These are phyloP conservation scores for Oryzias curvinotus DNA, from an alignment of 2,113 vertebrate genomes.

Conservation along the genomic window DNA sequence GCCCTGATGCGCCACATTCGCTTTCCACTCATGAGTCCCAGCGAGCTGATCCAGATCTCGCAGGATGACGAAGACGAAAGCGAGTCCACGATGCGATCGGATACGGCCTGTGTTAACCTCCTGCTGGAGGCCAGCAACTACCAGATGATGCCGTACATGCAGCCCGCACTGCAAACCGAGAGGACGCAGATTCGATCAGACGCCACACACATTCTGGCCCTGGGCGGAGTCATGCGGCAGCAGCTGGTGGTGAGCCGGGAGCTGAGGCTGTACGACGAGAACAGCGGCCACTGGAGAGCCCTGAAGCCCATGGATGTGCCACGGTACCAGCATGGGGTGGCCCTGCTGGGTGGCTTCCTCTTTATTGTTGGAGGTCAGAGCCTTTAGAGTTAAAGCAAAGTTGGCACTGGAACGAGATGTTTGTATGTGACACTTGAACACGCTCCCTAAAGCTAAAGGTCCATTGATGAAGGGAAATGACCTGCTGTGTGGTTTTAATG, in stretches of 20 bases:
- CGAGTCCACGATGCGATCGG: conserved; percentile 71
- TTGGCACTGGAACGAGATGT: too few species aligned
- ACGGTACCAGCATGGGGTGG: conserved; percentile 82
- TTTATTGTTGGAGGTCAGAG: conserved; percentile 81
- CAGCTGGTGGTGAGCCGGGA: conserved; percentile 83
- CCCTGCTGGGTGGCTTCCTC: conserved; percentile 80
- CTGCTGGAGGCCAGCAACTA: conserved; percentile 85
- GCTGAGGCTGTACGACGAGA: conserved; percentile 77
- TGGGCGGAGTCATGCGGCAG: conserved; percentile 83
- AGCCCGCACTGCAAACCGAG: conserved; percentile 78
- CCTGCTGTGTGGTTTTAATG: too few species aligned
- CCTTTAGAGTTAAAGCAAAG: neutral
- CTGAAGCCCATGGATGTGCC: conserved; percentile 81
- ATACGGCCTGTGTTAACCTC: conserved; percentile 80
- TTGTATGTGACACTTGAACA: too few species aligned
- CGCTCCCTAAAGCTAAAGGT: too few species aligned
- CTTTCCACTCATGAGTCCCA: conserved; percentile 80
- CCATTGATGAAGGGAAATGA: too few species aligned
- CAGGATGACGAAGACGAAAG: conserved; percentile 69
- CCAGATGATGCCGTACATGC: conserved; percentile 84
- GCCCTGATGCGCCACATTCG: conserved; percentile 78
- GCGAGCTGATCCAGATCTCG: conserved; percentile 80
- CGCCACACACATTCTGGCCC: conserved; percentile 73
- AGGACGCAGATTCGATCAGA: conserved; percentile 80
- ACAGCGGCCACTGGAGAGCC: conserved; percentile 69